Conservation (phyloP, 2,888 invertebrate genomes). For the Luperina nickerlii region DNA sequence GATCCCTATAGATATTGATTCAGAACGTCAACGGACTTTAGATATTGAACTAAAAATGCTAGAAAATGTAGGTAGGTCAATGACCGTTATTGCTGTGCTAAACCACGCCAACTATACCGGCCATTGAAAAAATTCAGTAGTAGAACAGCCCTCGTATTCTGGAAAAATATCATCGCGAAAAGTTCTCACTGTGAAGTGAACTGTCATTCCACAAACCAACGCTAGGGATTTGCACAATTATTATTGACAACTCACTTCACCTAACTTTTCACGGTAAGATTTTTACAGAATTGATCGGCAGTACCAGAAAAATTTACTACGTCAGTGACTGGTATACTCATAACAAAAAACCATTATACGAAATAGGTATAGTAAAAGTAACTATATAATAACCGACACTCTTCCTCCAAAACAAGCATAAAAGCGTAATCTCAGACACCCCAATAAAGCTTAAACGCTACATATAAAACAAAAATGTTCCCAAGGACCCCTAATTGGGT, state of each 20-base stretch:
- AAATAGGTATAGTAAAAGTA: not conserved
- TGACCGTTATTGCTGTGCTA: not conserved
- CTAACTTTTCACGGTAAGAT: no score
- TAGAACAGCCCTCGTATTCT: no score
- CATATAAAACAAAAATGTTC: conserved; percentile 41
- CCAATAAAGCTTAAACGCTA: conserved; percentile 14
- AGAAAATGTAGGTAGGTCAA: not conserved
- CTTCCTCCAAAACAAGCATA: conserved; percentile 2
- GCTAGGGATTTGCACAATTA: no score
- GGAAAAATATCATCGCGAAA: no score
- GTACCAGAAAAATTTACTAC: not conserved
- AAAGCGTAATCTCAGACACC: conserved; percentile 22
- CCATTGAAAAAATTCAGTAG: not conserved
- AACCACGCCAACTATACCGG: not conserved
- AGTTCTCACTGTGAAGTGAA: no score
- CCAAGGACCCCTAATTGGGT: conserved; percentile 42
- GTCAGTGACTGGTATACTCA: not conserved
- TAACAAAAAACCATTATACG: not conserved
- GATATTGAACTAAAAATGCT: not conserved
- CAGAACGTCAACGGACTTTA: not conserved
- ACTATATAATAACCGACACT: not conserved
- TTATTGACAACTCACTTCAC: no score
- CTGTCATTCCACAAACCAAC: no score
- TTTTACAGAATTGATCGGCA: not conserved
- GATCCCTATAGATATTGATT: not conserved